A percentile compares a stretch with the other conserved stretches of the same genome.
phyloP scores from a whole-genome alignment of 2,113 vertebrate genomes.

The Solea solea region DNA sequence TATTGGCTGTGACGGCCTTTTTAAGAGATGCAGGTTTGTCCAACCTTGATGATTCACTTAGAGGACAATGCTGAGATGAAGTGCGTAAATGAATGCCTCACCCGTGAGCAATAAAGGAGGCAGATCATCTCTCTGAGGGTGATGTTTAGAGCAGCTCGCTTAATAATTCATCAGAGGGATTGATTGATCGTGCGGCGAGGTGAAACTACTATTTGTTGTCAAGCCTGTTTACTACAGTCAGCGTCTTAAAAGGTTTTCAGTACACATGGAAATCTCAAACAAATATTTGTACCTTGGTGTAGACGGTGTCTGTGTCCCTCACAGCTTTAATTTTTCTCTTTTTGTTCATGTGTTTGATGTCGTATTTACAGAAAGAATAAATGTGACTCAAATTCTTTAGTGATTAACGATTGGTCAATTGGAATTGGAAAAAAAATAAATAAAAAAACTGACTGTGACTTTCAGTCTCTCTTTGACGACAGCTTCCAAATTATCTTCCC shows the following conservation, averaged over 20 bases:
- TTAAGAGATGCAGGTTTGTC: conserved; percentile 4
- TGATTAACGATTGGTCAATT: conserved; percentile 23
- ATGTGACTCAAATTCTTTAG: conserved; percentile 35
- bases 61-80: not conserved
- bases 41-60: conserved; percentile 29
- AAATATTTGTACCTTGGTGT: not conserved
- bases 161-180: not conserved
- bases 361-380: conserved; percentile 13
- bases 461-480: conserved; percentile 25
- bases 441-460: conserved; percentile 5
- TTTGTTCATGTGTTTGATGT: conserved; percentile 6
- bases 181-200: not conserved
- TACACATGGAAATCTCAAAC: not conserved
- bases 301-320: not conserved
- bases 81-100: conserved; percentile 11
- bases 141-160: not conserved
- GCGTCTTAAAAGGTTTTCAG: not conserved
- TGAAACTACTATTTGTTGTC: not conserved
- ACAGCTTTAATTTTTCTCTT: not conserved
- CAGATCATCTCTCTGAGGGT: not conserved
- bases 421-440: conserved; percentile 39
- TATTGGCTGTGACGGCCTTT: conserved; percentile 19
- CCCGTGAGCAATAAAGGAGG: conserved; percentile 4
- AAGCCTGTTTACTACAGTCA: not conserved
- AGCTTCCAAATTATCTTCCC: conserved; percentile 46